Evolutionary conservation across 2,888 invertebrate species (phyloP).

Genomic region (Eubasilissa splendida): DNA sequence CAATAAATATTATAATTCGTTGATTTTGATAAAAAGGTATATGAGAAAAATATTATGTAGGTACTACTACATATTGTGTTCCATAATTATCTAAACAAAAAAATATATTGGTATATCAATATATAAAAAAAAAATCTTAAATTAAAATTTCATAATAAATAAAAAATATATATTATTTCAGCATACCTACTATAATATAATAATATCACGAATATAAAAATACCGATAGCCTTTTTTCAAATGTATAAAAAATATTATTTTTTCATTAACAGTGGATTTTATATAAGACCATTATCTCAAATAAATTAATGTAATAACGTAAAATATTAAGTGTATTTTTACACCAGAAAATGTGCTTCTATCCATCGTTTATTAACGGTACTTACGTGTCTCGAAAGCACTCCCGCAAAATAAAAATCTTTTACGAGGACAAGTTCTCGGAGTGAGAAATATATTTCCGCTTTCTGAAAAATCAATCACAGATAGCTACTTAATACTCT

Average conservation of each 20-base stretch:
- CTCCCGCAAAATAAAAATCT: conserved; percentile 29
- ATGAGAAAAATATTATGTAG: neutral
- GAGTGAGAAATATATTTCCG: conserved; percentile 25
- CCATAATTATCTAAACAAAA: neutral
- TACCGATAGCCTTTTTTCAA: too few species aligned
- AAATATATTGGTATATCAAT: neutral
- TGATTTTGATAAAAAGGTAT: too few species aligned
- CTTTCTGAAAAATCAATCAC: conserved; percentile 29
- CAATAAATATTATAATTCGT: too few species aligned
- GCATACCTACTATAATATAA: too few species aligned
- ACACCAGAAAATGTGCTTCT: neutral
- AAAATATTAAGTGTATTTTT: neutral
- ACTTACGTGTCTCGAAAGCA: conserved; percentile 10
- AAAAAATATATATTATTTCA: too few species aligned
- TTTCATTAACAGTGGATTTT: neutral
- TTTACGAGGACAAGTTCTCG: conserved; percentile 26
- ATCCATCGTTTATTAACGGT: conserved; percentile 21
- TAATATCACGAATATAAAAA: too few species aligned
- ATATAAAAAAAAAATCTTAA: neutral
- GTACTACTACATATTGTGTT: neutral
- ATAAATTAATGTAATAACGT: conserved; percentile 8
- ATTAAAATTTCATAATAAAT: neutral
- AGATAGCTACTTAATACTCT: conserved; percentile 18
- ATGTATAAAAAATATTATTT: neutral
- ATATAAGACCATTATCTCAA: neutral